phyloP scores from a whole-genome alignment of 2,888 invertebrate species.

The Himalopsyche japonica region DNA sequence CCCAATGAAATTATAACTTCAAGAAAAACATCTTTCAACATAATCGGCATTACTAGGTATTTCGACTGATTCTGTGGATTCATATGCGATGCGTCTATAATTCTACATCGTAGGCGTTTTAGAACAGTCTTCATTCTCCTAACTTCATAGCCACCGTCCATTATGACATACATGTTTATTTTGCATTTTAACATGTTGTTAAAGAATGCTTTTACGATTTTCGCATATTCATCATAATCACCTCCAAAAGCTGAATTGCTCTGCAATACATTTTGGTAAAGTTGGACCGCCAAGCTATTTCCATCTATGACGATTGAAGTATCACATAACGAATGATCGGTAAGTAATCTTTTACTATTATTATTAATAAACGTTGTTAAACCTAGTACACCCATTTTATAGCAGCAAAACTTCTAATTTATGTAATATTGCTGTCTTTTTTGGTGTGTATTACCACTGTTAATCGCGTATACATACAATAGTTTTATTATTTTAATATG shows the following conservation, averaged over 20 bases:
- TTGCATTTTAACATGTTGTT: constrained; percentile 70
- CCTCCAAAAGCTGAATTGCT: constrained; percentile 79
- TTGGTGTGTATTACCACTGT: neutral
- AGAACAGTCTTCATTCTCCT: constrained; percentile 72
- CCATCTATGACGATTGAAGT: constrained; percentile 79
- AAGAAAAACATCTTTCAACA: constrained; percentile 74
- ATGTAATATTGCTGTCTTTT: neutral
- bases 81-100: constrained; percentile 60
- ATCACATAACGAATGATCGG: constrained; percentile 67
- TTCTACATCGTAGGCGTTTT: constrained; percentile 62
- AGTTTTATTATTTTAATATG: neutral
- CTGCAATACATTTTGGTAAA: constrained; percentile 66
- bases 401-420: neutral
- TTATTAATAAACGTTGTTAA: constrained; percentile 78
- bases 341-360: constrained; percentile 64
- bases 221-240: constrained; percentile 79
- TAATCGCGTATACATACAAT: no score
- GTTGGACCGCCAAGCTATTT: constrained; percentile 71
- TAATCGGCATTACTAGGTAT: constrained; percentile 71
- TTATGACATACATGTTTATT: constrained; percentile 71
- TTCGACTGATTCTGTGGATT: constrained; percentile 58
- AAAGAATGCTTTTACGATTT: constrained; percentile 69
- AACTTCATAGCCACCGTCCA: constrained; percentile 78
- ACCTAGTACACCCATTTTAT: constrained; percentile 81
- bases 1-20: constrained; percentile 68